phyloP scores from a whole-genome alignment of 2,113 vertebrate species.

The Theristicus caerulescens region DNA sequence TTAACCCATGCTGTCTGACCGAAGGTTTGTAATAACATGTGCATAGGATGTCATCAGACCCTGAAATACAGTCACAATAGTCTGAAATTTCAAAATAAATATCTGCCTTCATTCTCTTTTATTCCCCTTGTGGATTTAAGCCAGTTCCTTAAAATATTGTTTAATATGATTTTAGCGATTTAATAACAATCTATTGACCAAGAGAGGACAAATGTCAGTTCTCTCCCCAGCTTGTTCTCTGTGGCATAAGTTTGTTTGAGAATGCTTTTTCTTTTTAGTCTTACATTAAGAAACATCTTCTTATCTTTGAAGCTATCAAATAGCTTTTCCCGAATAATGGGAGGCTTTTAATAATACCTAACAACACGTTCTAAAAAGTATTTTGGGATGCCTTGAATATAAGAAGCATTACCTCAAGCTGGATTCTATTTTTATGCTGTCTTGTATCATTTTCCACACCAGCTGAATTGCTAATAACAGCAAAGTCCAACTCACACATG shows the following conservation, averaged over 20 bases:
- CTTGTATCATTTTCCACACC: neutral
- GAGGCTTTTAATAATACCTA: neutral
- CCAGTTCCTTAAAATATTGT: constrained; percentile 31
- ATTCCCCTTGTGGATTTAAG: constrained; percentile 23
- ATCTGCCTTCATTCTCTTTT: neutral
- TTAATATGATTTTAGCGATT: constrained; percentile 33
- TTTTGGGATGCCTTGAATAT: neutral
- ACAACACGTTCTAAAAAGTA: neutral
- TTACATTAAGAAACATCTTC: neutral
- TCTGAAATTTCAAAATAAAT: constrained; percentile 1
- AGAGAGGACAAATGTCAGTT: neutral
- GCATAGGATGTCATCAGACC: neutral
- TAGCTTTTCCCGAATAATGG: neutral
- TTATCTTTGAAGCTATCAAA: neutral
- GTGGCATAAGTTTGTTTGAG: neutral
- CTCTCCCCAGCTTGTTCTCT: neutral
- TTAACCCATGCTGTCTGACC: neutral
- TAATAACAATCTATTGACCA: constrained; percentile 3
- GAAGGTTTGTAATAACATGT: neutral
- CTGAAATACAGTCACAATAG: neutral
- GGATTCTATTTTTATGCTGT: neutral
- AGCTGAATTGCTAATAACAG: neutral
- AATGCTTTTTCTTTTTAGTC: neutral
- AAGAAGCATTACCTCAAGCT: neutral
- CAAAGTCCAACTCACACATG: neutral